phyloP scores from a whole-genome alignment of 2,113 vertebrate genomes.

The Bubo bubo region DNA sequence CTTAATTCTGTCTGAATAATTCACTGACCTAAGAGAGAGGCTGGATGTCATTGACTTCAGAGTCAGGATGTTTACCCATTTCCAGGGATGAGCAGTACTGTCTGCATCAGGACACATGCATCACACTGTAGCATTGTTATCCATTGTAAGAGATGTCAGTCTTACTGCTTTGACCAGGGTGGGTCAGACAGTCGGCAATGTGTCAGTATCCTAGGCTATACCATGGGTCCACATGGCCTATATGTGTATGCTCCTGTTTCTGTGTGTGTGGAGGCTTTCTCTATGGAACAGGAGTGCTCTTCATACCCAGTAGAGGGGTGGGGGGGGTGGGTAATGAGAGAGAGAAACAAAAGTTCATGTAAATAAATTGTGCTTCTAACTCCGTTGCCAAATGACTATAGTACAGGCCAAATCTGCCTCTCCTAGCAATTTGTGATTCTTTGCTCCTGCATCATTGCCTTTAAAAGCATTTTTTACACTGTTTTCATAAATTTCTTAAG shows the following conservation, averaged over 20 bases:
- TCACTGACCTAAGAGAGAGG: background rate
- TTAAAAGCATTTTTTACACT: background rate
- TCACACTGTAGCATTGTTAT: rapidly evolving
- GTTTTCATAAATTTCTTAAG: background rate
- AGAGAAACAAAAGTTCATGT: background rate
- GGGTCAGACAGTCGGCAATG: too few relatives aligned
- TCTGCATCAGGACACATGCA: background rate
- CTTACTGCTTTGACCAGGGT: background rate
- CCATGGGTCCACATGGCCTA: rapidly evolving
- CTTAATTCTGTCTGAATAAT: background rate
- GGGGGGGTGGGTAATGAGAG: background rate
- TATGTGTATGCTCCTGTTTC: rapidly evolving
- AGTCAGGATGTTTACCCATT: background rate
- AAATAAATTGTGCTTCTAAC: background rate
- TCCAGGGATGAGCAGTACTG: background rate
- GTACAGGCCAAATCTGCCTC: background rate
- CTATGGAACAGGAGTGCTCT: background rate
- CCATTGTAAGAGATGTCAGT: rapidly evolving
- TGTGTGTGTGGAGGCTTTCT: background rate
- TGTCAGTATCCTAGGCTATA: background rate
- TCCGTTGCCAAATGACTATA: background rate
- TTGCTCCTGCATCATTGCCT: background rate
- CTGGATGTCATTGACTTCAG: background rate
- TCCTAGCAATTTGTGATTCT: background rate
- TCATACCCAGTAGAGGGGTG: rapidly evolving